These are phyloP conservation scores for Apodemia duryi DNA, from an alignment of 2,888 invertebrate species.

Conservation along the genomic window DNA sequence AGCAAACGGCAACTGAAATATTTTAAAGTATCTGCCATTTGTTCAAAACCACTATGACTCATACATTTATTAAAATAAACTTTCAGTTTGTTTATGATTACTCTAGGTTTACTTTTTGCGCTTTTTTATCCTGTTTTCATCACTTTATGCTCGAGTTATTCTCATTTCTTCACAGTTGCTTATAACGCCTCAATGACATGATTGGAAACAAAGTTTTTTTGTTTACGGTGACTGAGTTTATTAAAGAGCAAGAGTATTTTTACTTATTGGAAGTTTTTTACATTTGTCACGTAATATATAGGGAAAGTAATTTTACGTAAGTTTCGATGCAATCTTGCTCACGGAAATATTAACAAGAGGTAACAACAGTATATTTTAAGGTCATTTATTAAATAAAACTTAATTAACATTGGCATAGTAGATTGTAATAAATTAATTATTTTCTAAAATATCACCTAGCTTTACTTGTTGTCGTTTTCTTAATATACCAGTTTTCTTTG, in stretches of 20 bases:
- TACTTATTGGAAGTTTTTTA: slow-evolving; percentile 47
- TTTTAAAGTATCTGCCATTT: no score
- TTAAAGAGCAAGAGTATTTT: slow-evolving; percentile 41
- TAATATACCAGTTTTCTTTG: slow-evolving; percentile 71
- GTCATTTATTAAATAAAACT: slow-evolving; percentile 25
- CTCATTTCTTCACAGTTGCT: slow-evolving; percentile 35
- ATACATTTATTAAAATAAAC: background rate
- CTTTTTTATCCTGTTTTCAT: slow-evolving; percentile 10
- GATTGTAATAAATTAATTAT: slow-evolving; percentile 43
- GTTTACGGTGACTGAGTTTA: slow-evolving; percentile 51
- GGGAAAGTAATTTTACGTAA: slow-evolving; percentile 65
- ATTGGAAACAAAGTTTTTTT: slow-evolving; percentile 47
- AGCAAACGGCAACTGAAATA: no score
- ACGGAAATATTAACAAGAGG: slow-evolving; percentile 16
- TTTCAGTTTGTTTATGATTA: background rate
- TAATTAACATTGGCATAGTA: slow-evolving; percentile 34
- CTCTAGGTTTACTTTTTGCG: background rate
- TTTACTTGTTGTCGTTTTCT: slow-evolving; percentile 62
- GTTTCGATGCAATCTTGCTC: slow-evolving; percentile 22
- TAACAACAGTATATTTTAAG: slow-evolving; percentile 16
- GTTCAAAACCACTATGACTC: no score
- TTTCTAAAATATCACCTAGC: slow-evolving; percentile 58
- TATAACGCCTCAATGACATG: slow-evolving; percentile 33
- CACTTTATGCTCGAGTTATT: slow-evolving; percentile 14
- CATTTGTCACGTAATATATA: slow-evolving; percentile 64